A percentile compares a stretch with the other conserved stretches of the same genome.
phyloP scores from a whole-genome alignment of 2,888 invertebrate species.

The Platycheirus rosarum region DNA sequence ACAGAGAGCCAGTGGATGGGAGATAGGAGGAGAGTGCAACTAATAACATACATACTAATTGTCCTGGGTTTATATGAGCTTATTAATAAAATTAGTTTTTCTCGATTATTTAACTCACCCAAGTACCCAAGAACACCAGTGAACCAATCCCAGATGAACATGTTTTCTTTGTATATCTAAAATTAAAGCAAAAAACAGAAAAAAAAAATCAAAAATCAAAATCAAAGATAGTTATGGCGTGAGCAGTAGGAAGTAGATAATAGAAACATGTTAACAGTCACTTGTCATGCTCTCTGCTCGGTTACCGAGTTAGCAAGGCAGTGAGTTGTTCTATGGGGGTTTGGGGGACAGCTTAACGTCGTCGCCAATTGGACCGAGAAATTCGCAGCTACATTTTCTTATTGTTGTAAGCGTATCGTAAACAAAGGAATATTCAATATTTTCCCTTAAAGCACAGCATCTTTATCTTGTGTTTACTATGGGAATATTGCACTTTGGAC shows the following conservation, averaged over 20 bases:
- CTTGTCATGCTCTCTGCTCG: slow-evolving; percentile 38
- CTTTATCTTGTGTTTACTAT: slow-evolving; percentile 14
- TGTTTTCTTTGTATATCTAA: slow-evolving; percentile 79
- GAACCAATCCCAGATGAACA: slow-evolving; percentile 99
- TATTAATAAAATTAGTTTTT: slow-evolving; percentile 52
- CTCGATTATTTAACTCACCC: slow-evolving; percentile 85
- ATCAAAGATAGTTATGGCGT: slow-evolving; percentile 2
- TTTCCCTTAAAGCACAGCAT: slow-evolving; percentile 18
- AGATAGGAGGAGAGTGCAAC: slow-evolving; percentile 26
- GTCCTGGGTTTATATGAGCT: slow-evolving; percentile 53
- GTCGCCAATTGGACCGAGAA: slow-evolving; percentile 28
- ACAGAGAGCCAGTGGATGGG: neutral
- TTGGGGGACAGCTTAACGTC: slow-evolving; percentile 5
- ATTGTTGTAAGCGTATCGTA: slow-evolving; percentile 3
- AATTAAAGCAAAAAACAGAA: slow-evolving; percentile 28
- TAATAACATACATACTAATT: slow-evolving; percentile 45
- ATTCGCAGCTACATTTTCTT: neutral
- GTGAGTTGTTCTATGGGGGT: neutral
- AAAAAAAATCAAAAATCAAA: slow-evolving; percentile 4
- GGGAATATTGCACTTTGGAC: slow-evolving; percentile 53
- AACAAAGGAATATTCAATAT: slow-evolving; percentile 45
- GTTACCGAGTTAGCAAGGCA: slow-evolving; percentile 41
- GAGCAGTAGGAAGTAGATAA: slow-evolving; percentile 8
- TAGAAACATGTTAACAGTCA: slow-evolving; percentile 32
- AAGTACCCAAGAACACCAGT: slow-evolving; percentile 96